Evolutionary conservation across 2,888 invertebrate genomes (phyloP), one percentile per base, ranked within the genome.

Genomic region (Hypselothyrea guttata): DNA sequence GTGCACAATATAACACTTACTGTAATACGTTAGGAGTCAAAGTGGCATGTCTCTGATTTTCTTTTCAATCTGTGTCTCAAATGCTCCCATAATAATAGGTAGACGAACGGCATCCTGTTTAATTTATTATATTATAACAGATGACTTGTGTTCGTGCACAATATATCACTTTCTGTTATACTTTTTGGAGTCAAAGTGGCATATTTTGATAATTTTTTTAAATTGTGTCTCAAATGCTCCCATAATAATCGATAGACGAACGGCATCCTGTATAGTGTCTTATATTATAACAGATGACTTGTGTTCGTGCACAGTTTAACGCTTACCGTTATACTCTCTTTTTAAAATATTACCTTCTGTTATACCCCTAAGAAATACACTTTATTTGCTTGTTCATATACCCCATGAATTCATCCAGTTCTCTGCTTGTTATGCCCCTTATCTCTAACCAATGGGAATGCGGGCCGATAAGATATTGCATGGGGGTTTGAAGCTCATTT

Each of bases 211-310:
- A 9, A 7, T 9, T 2, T 48, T 15, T 27, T 18, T 12, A 34
- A 51, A 46, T 34, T 59, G 49, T 78, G 73, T 78, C 75, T 78
- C 71, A 72, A 69, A 63, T 31, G 40, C 74, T 83, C 76, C 75
- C 15, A n/a, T 52, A 12, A 2, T 40, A 51, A 13, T 9, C 0
- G 7, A 11, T 7, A 47, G 38, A 22, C 62, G 45, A 61, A 71
- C 71, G 59, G 60, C 69, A 69, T 66, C 66, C 62, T 62, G 66
- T 37, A 33, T 66, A 63, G 66, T 58, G 34, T 3, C 0, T 45
- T 4, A 49, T 69, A 42, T 55, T 53, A 65, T 45, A 30, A 8
- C 61, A 73, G 71, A 63, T 64, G 71, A 72, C 61, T 73, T 60
- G 38, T 56, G 60, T 27, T 46, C 27, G 46, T 27, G n/a, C 22